Evolutionary conservation across 2,888 invertebrate genomes (phyloP), one percentile per base, ranked within the genome.

Genomic region (Agriopis marginaria): DNA sequence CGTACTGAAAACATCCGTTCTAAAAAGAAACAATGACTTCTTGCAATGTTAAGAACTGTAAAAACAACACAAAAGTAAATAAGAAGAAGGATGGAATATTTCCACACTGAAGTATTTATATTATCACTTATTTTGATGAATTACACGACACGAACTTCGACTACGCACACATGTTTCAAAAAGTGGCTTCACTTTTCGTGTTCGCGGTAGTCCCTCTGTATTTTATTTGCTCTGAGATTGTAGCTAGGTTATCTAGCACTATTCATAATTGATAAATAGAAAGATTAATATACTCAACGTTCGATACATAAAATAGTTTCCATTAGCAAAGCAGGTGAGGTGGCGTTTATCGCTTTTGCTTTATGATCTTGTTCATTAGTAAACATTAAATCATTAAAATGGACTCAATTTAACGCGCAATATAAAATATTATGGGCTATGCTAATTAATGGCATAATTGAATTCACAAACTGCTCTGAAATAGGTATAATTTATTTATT

Each of bases 401-500:
- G 11, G 54, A 53, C 32, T 53, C 23, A 44, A 51, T 45, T 62
- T 62, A 62, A 53, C 45, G 45, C 11, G 11, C 23, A 53, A 32
- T n/a, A 53, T 62, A 53, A 62, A 62, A 53, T 62, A 62, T 45
- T 62, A 62, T 45, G 62, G 23, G n/a, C 23, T 44, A 62, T 23
- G 12, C n/a, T 62, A 53, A 53, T 62, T n/a, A 53, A 9, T 51
- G 42, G 62, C 12, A 11, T 65, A 64, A 64, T 58, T 65, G n/a
- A 65, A 65, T 65, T 58, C 42, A 56, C 44, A 51, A 65, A 50
- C 45, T 47, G 32, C 61, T 44, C 10, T 45, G 23, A 45, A 59
- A 59, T 45, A 14, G 45, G 23, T 23, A 32, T 12, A 14, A 39
- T 40, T 60, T 60, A 50, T 50, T 60, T 60, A 60, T 45, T 45